These are phyloP conservation scores for Mobula birostris DNA, from an alignment of 2,113 vertebrate genomes.

Conservation along the genomic window DNA sequence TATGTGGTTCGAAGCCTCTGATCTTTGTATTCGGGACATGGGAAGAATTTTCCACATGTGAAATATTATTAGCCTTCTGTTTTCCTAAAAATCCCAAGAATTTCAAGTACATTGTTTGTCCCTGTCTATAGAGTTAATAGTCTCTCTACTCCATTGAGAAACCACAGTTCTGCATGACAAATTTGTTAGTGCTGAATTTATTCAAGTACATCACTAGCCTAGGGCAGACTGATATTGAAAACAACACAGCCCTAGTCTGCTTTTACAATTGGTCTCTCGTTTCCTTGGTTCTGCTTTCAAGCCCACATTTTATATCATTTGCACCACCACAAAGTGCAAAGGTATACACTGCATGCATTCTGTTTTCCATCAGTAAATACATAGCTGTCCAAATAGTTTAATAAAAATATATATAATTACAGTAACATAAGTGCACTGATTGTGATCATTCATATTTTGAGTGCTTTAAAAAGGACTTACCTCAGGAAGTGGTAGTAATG, in stretches of 20 bases:
- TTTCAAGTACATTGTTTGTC: not conserved
- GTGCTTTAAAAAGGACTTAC: not conserved
- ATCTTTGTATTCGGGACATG: not conserved
- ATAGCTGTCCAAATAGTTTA: slow-evolving; percentile 5
- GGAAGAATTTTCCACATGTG: not conserved
- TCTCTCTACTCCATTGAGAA: not conserved
- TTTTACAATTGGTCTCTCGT: not conserved
- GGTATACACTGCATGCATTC: not conserved
- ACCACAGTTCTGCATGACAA: not conserved
- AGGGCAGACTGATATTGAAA: not conserved
- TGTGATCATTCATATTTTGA: not conserved
- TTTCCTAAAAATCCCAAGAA: not conserved
- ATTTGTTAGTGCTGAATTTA: not conserved
- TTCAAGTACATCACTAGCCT: not conserved
- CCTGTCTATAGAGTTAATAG: not conserved
- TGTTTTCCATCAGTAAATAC: not conserved
- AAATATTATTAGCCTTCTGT: not conserved
- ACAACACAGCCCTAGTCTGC: not conserved
- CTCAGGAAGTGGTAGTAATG: slow-evolving; percentile 17
- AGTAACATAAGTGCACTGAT: not conserved
- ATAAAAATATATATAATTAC: not conserved
- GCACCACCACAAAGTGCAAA: not conserved
- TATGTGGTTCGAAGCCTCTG: not conserved
- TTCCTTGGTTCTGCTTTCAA: not conserved
- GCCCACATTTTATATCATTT: not conserved